Conservation (phyloP, 2,113 vertebrate genomes). For the Nibea coibor region DNA sequence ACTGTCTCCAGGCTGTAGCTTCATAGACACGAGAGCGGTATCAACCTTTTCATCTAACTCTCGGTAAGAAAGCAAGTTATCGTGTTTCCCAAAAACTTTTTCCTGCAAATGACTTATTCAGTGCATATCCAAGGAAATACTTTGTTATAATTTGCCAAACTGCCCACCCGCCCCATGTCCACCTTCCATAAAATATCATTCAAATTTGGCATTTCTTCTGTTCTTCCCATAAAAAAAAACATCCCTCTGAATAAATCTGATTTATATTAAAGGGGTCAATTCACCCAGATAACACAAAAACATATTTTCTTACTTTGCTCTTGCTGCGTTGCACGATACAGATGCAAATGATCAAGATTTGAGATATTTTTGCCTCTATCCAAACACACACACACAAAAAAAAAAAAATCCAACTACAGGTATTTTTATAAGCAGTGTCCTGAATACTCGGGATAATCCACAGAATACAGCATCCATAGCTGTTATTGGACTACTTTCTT, state of each 20-base stretch:
- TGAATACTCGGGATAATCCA: not conserved
- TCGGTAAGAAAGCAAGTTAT: constrained; percentile 1
- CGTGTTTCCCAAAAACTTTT: constrained; percentile 15
- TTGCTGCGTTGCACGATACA: not conserved
- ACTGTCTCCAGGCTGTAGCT: not conserved
- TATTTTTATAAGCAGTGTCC: not conserved
- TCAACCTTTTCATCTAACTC: constrained; percentile 10
- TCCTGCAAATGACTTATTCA: constrained; percentile 6
- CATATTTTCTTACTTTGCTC: not conserved
- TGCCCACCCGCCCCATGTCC: constrained; percentile 70
- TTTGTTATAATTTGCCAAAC: constrained; percentile 64
- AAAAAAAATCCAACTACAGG: not conserved
- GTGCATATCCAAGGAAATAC: constrained; percentile 4
- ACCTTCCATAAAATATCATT: not conserved
- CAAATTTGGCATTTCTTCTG: not conserved
- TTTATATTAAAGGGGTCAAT: constrained; percentile 24
- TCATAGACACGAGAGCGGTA: not conserved
- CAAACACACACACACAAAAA: not conserved
- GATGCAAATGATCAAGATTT: not conserved
- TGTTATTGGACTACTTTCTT: too few relatives aligned
- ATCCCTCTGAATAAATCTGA: not conserved
- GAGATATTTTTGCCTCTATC: not conserved
- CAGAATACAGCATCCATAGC: not conserved
- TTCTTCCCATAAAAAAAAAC: constrained; percentile 13
- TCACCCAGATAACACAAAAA: constrained; percentile 44